Evolutionary conservation across 2,113 vertebrate species (phyloP).

Genomic region (Cinclus mexicanus): DNA sequence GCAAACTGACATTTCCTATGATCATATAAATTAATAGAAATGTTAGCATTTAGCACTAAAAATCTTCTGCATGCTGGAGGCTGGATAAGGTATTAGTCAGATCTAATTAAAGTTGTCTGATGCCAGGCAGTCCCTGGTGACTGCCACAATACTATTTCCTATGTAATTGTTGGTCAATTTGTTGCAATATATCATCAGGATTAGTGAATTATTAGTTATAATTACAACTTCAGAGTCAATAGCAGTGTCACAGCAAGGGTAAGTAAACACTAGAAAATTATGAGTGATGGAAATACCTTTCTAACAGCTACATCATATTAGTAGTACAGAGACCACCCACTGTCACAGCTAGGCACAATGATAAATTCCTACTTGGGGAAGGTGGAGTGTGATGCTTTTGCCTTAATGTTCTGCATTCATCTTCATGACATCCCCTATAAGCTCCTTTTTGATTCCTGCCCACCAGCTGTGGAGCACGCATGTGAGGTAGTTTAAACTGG

Average conservation of each 20-base stretch:
- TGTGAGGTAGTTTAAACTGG: not conserved
- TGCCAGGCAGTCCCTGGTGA: conserved; percentile 25
- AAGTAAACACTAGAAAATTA: conserved; percentile 61
- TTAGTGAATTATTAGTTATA: conserved; percentile 62
- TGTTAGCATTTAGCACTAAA: not conserved
- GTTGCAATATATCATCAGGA: conserved; percentile 44
- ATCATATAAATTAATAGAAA: conserved; percentile 12
- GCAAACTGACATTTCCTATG: not conserved
- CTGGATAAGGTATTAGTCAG: conserved; percentile 24
- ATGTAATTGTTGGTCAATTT: conserved; percentile 35
- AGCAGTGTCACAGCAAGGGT: conserved; percentile 59
- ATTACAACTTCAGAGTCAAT: conserved; percentile 60
- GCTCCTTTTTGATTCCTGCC: not conserved
- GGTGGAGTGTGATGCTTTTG: not conserved
- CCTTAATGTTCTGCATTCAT: not conserved
- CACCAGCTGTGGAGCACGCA: fast-evolving
- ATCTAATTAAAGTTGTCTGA: conserved; percentile 47
- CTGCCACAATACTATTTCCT: not conserved
- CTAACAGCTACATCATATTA: not conserved
- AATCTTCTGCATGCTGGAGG: not conserved
- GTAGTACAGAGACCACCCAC: not conserved
- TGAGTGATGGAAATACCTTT: conserved; percentile 32
- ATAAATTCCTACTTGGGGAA: not conserved
- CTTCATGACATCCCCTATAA: not conserved
- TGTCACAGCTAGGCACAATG: not conserved